Base-by-base conservation (phyloP, 2,797 vertebrate species). In the Tragelaphus oryx region DNA sequence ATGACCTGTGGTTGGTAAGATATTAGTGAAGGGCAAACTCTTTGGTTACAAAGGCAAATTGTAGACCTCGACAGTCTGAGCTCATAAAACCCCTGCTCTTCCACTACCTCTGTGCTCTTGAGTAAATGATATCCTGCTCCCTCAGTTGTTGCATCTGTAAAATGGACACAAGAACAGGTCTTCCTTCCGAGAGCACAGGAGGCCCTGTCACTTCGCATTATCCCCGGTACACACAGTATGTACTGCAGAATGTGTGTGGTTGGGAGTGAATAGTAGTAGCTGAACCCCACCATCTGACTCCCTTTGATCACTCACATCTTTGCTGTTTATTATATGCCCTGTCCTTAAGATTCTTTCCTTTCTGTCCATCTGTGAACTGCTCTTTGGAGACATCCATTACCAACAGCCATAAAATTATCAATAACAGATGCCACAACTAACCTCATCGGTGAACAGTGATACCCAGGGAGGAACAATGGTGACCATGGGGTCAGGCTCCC, bases 201-300 rank as follows among this genome's bases (percentile, higher is more conserved):
- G 54, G 30, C 22, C 44, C 1, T 2, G 37, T 28, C 18, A 28
- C 24, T 50, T 6, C 55, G 65, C 50, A 22, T 28, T 7, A 46
- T 26, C 8, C 54, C 18, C 28, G 16, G 62, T 0, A 1, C 37
- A 4, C 1, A 7, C 1, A 6, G 17, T 5, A 14, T 0, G 1
- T 37, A 11, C 30, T 30, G 33, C 2, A 11, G 74, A 22, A 46
- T 8, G 37, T 16, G 24, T 44, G 71, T 16, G 14, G 13, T 3
- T 8, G 62, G 48, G 46, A 54, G 46, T 0, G 9, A 68, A 71
- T 0, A 20, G 30, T 4, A 7, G 20, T 30, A 6, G 59, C 88
- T 5, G 5, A 54, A 57, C 28, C 44, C 33, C 11, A 10, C 75
- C 17, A 1, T 28, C 41, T 11, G 8, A 52, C 12, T 59, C 65